Conservation (phyloP, 1,140 invertebrate genomes). For the Penaeus japonicus region DNA sequence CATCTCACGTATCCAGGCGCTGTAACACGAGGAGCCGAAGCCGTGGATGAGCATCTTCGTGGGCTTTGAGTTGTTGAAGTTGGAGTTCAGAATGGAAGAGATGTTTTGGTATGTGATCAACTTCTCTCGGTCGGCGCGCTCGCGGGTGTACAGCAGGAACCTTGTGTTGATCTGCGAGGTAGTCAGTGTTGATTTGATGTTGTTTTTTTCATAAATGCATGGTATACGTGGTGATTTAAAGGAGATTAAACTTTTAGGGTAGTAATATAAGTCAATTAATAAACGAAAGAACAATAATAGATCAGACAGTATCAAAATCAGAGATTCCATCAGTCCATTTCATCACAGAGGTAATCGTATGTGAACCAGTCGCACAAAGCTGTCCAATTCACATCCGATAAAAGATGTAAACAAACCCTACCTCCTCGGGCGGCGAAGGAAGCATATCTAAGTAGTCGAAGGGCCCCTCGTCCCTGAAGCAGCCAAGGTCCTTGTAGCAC, state of each 20-base stretch:
- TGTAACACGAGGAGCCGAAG: conserved; percentile 88
- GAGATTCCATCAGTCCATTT: no score
- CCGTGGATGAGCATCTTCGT: conserved; percentile 94
- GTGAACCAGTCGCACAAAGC: no score
- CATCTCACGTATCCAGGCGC: conserved; percentile 94
- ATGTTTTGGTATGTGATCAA: conserved; percentile 63
- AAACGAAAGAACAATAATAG: background rate
- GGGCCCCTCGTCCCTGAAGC: conserved; percentile 89
- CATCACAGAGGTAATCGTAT: no score
- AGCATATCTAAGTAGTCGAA: conserved; percentile 91
- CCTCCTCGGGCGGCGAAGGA: conserved; percentile 83
- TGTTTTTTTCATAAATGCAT: no score
- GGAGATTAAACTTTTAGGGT: no score
- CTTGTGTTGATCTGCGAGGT: conserved; percentile 73
- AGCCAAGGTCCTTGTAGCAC: conserved; percentile 92
- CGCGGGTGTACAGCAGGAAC: conserved; percentile 67
- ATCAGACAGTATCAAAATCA: no score
- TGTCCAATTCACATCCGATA: background rate
- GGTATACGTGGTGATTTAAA: no score
- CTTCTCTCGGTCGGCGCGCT: conserved; percentile 61
- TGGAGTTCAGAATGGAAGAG: conserved; percentile 70
- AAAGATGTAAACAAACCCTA: background rate
- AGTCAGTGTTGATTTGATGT: background rate
- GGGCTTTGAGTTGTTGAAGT: conserved; percentile 75
- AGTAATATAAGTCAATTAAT: background rate